phyloP scores from a whole-genome alignment of 2,888 invertebrate species.

The Chouioia cunea region DNA sequence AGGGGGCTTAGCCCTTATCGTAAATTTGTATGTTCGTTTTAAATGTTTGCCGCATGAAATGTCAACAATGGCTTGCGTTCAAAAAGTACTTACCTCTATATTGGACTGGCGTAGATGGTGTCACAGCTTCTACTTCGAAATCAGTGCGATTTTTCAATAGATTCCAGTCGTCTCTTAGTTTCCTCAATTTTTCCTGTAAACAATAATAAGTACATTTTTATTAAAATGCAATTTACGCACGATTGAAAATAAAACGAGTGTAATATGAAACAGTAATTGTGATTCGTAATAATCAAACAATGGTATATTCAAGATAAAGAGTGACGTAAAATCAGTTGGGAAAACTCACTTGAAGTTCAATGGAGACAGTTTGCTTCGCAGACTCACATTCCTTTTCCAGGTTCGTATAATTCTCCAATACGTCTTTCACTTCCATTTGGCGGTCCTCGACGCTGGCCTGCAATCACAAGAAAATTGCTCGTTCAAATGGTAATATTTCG shows the following conservation, averaged over 20 bases:
- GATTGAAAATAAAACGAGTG: conserved; percentile 9
- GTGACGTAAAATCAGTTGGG: conserved; percentile 37
- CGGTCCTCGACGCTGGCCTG: conserved; percentile 71
- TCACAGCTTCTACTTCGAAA: conserved; percentile 48
- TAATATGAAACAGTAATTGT: not conserved
- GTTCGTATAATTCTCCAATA: conserved; percentile 76
- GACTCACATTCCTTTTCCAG: conserved; percentile 73
- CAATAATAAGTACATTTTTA: conserved; percentile 3
- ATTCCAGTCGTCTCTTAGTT: conserved; percentile 72
- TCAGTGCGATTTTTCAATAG: conserved; percentile 67
- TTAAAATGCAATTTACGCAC: too few relatives aligned
- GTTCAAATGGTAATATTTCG: not conserved
- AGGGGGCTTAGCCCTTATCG: not conserved
- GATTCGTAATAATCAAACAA: too few relatives aligned
- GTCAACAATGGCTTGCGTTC: not conserved
- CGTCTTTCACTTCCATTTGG: conserved; percentile 74
- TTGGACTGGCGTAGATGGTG: conserved; percentile 42
- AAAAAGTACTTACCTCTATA: conserved; percentile 55
- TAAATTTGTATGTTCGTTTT: not conserved
- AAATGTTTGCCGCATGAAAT: too few relatives aligned
- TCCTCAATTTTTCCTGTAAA: conserved; percentile 70
- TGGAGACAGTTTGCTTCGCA: conserved; percentile 69
- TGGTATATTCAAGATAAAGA: not conserved
- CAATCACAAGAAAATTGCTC: conserved; percentile 19
- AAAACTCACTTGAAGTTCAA: conserved; percentile 68